Conservation (phyloP, 2,113 vertebrate genomes). For the Daubentonia madagascariensis region DNA sequence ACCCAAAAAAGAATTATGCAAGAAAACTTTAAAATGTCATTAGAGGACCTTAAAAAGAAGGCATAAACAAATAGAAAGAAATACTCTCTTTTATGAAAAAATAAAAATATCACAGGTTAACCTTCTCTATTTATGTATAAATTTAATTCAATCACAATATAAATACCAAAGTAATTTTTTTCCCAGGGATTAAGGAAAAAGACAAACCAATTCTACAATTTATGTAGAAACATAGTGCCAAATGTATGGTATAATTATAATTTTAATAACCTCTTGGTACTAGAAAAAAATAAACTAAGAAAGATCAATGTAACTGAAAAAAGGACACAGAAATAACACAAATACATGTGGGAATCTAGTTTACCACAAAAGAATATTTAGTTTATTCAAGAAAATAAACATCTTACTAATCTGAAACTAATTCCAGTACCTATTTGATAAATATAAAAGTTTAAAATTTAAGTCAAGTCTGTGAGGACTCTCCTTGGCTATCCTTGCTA, state of each 20-base stretch:
- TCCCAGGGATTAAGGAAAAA: neutral
- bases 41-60: neutral
- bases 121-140: neutral
- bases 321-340: neutral
- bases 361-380: constrained; percentile 7
- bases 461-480: neutral
- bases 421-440: neutral
- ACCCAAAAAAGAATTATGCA: neutral
- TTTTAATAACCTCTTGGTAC: neutral
- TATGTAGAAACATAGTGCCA: neutral
- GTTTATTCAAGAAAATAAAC: neutral
- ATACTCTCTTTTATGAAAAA: neutral
- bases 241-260: neutral
- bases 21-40: neutral
- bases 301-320: neutral
- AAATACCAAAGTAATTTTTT: neutral
- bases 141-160: constrained; percentile 11
- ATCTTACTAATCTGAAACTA: neutral
- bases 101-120: neutral
- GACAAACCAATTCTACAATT: neutral
- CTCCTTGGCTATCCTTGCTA: neutral
- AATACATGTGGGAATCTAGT: neutral
- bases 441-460: neutral
- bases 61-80: neutral
- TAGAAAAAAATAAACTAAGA: constrained; percentile 2